phyloP scores from a whole-genome alignment of 2,888 invertebrate genomes.

The Euzophera pinguis region DNA sequence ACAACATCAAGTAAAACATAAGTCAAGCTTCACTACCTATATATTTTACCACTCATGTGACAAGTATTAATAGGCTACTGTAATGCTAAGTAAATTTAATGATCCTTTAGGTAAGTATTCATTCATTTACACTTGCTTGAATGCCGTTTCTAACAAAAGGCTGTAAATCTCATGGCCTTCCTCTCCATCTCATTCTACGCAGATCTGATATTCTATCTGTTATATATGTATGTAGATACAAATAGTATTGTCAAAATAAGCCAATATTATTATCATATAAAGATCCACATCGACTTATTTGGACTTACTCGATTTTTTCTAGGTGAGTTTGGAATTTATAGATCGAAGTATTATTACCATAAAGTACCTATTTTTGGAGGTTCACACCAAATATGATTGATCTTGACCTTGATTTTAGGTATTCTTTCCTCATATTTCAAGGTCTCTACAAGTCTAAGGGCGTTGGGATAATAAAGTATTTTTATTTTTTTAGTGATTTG shows the following conservation, averaged over 20 bases:
- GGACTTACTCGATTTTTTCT: no score
- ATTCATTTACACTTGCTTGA: background rate
- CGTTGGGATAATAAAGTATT: constrained; percentile 28
- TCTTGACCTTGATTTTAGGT: no score
- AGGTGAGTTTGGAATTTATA: no score
- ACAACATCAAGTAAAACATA: background rate
- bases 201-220: background rate
- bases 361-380: no score
- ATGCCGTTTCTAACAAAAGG: constrained; percentile 42
- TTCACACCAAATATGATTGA: no score
- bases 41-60: background rate
- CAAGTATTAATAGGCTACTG: background rate
- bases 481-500: constrained; percentile 25
- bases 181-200: constrained; percentile 26
- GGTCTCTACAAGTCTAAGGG: background rate
- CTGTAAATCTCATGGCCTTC: constrained; percentile 60
- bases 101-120: background rate
- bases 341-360: no score
- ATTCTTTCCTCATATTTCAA: constrained; percentile 19
- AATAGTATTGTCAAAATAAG: background rate
- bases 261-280: background rate
- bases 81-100: constrained; percentile 7
- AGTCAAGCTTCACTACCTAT: background rate
- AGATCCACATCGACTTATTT: no score
- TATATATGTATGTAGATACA: no score